Conservation (phyloP, 2,888 invertebrate genomes). For the Cacoxenus indagator region DNA sequence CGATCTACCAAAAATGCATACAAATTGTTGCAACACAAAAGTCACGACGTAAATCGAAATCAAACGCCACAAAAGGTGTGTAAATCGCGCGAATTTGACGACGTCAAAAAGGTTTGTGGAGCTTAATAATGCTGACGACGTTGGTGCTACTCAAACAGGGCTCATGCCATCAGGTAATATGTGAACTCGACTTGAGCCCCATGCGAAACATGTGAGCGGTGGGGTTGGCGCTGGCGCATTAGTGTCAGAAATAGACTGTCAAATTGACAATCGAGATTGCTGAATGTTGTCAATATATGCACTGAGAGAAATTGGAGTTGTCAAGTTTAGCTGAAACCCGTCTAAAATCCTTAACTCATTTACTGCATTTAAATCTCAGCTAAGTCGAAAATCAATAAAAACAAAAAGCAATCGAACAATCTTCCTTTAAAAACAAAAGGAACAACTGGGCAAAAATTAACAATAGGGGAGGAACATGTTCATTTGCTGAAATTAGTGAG, state of each 20-base stretch:
- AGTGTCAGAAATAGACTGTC: constrained; percentile 19
- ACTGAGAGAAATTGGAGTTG: constrained; percentile 1
- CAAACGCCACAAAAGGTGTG: neutral
- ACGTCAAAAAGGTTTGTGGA: neutral
- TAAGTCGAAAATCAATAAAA: no score
- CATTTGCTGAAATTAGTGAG: no score
- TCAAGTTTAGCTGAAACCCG: no score
- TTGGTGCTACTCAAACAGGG: neutral
- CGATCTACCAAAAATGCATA: constrained; percentile 15
- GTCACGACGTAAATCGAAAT: constrained; percentile 11
- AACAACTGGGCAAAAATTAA: no score
- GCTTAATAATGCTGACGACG: neutral
- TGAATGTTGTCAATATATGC: no score
- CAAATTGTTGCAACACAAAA: constrained; percentile 18
- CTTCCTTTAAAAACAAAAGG: no score
- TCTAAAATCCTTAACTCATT: no score
- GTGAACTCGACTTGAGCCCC: constrained; percentile 12
- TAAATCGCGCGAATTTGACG: neutral
- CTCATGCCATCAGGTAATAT: neutral
- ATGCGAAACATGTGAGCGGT: neutral
- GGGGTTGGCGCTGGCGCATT: neutral
- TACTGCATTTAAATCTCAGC: no score
- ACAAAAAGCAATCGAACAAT: no score
- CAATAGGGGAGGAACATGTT: no score
- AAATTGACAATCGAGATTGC: neutral